Evolutionary conservation across 2,113 vertebrate genomes (phyloP).

Genomic region (Podilymbus podiceps): DNA sequence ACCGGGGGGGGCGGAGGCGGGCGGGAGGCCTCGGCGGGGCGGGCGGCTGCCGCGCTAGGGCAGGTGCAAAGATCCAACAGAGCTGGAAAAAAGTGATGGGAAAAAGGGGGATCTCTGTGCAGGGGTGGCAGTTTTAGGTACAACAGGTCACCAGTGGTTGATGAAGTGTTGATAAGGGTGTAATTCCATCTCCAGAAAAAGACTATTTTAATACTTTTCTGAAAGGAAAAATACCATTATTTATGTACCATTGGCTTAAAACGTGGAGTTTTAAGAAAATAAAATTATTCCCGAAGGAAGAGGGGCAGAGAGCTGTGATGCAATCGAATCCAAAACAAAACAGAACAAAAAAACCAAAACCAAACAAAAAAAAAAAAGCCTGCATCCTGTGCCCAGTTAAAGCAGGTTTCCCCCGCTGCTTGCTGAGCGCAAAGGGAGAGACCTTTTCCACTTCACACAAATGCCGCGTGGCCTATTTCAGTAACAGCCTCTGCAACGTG

Average conservation of each 20-base stretch:
- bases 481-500: neutral
- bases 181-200: neutral
- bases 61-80: neutral
- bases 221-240: neutral
- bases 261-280: neutral
- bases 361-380: no score
- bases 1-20: no score
- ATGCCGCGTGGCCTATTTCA: neutral
- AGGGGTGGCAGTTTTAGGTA: neutral
- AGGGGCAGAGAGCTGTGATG: neutral
- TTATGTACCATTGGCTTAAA: neutral
- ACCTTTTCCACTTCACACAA: neutral
- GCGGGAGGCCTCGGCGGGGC: no score
- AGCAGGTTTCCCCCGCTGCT: neutral
- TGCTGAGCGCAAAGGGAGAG: neutral
- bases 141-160: neutral
- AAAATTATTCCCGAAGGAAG: neutral
- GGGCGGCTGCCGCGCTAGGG: no score
- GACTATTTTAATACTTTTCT: neutral
- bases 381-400: no score
- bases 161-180: neutral
- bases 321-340: neutral
- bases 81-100: neutral
- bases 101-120: neutral
- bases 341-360: no score